Base-by-base conservation (phyloP, 2,113 vertebrate genomes). In the Accipiter virgatus region DNA sequence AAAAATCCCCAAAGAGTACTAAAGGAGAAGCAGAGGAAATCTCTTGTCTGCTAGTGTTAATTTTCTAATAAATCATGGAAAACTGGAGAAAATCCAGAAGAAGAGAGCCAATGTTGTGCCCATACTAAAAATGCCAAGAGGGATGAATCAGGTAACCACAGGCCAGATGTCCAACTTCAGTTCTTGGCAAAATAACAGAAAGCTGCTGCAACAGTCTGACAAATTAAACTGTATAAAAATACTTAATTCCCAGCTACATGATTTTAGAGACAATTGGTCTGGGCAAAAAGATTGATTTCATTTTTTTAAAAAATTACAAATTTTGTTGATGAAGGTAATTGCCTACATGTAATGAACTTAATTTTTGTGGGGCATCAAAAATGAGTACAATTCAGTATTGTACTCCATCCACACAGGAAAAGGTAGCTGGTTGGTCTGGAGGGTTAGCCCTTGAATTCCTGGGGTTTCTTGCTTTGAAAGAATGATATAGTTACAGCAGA, bases 131-230 rank as follows among this genome's bases (percentile, higher is more conserved):
- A 84, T 47, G 56, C 52, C 91, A 84, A 67, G 38, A 89, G 68
- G 47, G 47, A 67, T 84, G 65, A 93, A 91, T 91, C 93, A 88
- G 77, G 87, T 94, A 90, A 91, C 81, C 53, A 65, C 53, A 93
- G 89, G 81, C 70, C 73, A 95, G 81, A 84, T 82, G 70, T 40
- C 34, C 43, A 85, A 42, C 25, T 61, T 93, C 68, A 72, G 23
- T 27, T 91, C 77, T 89, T 96, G 81, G 84, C 93, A 87, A 61
- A 82, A 72, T 34, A 53, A 79, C 40, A 71, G 22, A 91, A 82
- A 82, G 40, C 34, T 79, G 27, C 89, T 90, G 58, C 70, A 86
- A 86, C 8, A 56, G 43, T 29, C 67, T 61, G 47, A 91, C 16
- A 85, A 95, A 82, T 78, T 34, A 36, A 68, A 81, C 29, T 42